Evolutionary conservation across 1,140 invertebrate species (phyloP), one percentile per base, ranked within the genome.

Genomic region (Drosophila trapezifrons): DNA sequence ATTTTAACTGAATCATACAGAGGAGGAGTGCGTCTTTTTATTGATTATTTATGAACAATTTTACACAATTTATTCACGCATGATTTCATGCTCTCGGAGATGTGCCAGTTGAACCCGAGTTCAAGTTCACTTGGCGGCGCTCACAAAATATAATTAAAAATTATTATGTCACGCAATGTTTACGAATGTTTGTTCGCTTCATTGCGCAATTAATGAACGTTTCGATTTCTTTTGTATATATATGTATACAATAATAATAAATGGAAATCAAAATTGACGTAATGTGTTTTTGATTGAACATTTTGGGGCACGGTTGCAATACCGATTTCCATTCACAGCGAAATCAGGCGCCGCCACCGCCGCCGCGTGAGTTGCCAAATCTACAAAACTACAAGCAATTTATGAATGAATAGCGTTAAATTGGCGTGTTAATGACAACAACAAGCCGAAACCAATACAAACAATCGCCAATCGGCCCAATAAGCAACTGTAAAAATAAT

Each of bases 401-500:
- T 87, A 79, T 87, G 83, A 86, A 86, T 86, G 83, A 86, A 86
- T 83, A 73, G 71, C 76, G 55, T 56, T 79, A 87, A 86, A 87
- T 86, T 86, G 78, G 71, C 79, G 62, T 58, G 72, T 71, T 77
- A 77, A 70, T 77, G 57, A 78, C 65, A 77, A 47, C 45, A 76
- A 67, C 52, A 70, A 70, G 59, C 47, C 69, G 18, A 38, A 67
- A 25, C 35, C 51, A 57, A 37, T 43, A 76, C 54, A n/a, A 51
- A 27, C 70, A 55, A 45, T 37, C 55, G 45, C 38, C 70, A 47
- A 45, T 37, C 49, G 40, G 32, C 38, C 3, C 29, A 51, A 7
- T 51, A 12, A 54, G 37, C 62, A 72, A 81, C 69, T 78, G 69
- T 64, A 77, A 73, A 59, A 64, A 84, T 64, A 58, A 58, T 63